Conservation (phyloP, 2,113 vertebrate genomes). For the Cyprinus carpio region DNA sequence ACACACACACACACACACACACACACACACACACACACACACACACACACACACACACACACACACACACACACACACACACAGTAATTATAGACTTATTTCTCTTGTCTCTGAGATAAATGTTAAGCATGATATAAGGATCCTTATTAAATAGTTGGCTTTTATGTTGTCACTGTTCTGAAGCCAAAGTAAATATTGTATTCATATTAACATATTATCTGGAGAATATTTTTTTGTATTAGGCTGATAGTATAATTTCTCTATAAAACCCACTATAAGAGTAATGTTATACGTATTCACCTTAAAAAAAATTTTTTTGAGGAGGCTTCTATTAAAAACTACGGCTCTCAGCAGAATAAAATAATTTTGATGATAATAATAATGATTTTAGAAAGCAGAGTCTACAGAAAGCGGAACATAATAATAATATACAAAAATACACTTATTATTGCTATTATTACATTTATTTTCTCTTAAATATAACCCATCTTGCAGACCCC, state of each 20-base stretch:
- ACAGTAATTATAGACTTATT: neutral
- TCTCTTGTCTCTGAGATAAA: neutral
- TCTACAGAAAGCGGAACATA: too few species aligned
- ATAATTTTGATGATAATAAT: too few species aligned
- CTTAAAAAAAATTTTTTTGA: neutral
- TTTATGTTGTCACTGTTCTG: neutral
- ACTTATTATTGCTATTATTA: too few species aligned
- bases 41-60: neutral
- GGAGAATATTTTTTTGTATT: neutral
- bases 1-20: too few species aligned
- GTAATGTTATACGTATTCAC: neutral
- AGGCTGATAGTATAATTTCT: neutral
- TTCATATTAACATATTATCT: neutral
- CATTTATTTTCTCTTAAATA: too few species aligned
- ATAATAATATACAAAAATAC: too few species aligned
- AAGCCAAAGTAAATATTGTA: conserved; percentile 2
- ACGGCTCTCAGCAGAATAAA: neutral
- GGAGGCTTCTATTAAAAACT: neutral
- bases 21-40: too few species aligned
- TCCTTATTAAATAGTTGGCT: neutral
- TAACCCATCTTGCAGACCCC: neutral
- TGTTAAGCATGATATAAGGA: neutral
- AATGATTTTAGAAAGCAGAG: too few species aligned
- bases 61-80: too few species aligned
- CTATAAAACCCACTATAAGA: neutral